Base-by-base conservation (phyloP, 2,113 vertebrate genomes). In the Eurystomus gularis region DNA sequence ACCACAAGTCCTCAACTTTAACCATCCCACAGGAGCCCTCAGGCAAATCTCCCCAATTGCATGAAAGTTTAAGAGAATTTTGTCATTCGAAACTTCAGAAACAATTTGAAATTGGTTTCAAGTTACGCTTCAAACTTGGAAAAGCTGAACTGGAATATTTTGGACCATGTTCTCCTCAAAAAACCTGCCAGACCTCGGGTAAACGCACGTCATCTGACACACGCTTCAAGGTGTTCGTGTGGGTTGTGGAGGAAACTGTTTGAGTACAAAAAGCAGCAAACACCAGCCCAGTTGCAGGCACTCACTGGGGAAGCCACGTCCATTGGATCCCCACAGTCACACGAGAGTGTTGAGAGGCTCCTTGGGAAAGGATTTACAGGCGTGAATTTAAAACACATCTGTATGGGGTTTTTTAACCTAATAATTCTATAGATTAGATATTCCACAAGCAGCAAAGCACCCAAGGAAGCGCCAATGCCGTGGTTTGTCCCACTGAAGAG, bases 211-310 rank as follows among this genome's bases (percentile, higher is more conserved):
- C 11, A 42, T 15, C 42, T 42, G 42, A 42, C 42, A 15, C 0
- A 2, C 0, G 15, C 42, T 39, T 37, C 51, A 8, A 11, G 62
- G 28, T 0, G 11, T 3, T 37, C 7, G 10, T 0, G 7, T 3
- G 37, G 42, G 11, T 3, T 12, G 29, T 12, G 7, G 3, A 55
- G 35, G 46, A 40, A 62, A 66, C 28, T 37, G 37, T 4, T 64
- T 5, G 4, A 35, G 33, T 1, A 2, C 1, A 15, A 29, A 35
- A 19, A 44, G 13, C 20, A 13, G 25, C 48, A n/a, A 68, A 37
- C 6, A 7, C 13, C 33, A 46, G 13, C 25, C 29, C 62, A 42
- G 39, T 0, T 29, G n/a, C 19, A 7, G 5, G 5, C 4, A 3
- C n/a, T 14, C 25, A 17, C 29, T 1, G 5, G 19, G 31, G 64